A percentile compares a stretch with the other conserved stretches of the same genome.
Evolutionary conservation across 2,888 invertebrate species (phyloP).

Genomic region (Napeogenes inachia): DNA sequence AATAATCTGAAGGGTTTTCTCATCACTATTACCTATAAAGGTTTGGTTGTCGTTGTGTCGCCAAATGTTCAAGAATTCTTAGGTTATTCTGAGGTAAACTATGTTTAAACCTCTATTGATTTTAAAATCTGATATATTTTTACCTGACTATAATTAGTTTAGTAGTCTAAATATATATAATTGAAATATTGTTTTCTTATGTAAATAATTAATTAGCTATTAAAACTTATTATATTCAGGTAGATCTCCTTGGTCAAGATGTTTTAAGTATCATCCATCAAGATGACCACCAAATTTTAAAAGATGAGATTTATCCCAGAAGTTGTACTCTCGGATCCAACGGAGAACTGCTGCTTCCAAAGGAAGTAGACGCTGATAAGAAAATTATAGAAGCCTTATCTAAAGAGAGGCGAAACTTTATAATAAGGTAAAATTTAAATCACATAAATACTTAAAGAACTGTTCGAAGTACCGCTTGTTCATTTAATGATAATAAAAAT

Average conservation of each 20-base stretch:
- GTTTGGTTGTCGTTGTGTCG: conserved; percentile 90
- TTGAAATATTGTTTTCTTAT: too few species aligned
- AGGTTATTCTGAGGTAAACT: conserved; percentile 88
- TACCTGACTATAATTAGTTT: background rate
- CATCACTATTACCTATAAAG: conserved; percentile 85
- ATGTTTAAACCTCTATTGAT: background rate
- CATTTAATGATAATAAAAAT: too few species aligned
- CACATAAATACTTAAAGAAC: too few species aligned
- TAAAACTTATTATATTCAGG: conserved; percentile 72
- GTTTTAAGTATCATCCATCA: conserved; percentile 87
- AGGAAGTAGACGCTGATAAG: conserved; percentile 45
- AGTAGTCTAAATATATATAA: background rate
- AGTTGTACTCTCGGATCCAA: conserved; percentile 63
- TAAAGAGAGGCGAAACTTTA: conserved; percentile 49
- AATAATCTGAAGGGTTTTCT: conserved; percentile 86
- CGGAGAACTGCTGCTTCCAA: conserved; percentile 73
- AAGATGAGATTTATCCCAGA: conserved; percentile 79
- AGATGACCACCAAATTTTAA: conserved; percentile 86
- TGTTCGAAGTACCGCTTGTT: too few species aligned
- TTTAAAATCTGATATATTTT: background rate
- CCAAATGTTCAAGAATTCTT: conserved; percentile 87
- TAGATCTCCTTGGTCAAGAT: conserved; percentile 92
- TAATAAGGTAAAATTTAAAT: conserved; percentile 46
- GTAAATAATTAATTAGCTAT: too few species aligned
- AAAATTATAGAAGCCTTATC: conserved; percentile 42